These are phyloP conservation scores for Speoplatyrhinus poulsoni DNA, from an alignment of 2,113 vertebrate genomes.

Conservation along the genomic window DNA sequence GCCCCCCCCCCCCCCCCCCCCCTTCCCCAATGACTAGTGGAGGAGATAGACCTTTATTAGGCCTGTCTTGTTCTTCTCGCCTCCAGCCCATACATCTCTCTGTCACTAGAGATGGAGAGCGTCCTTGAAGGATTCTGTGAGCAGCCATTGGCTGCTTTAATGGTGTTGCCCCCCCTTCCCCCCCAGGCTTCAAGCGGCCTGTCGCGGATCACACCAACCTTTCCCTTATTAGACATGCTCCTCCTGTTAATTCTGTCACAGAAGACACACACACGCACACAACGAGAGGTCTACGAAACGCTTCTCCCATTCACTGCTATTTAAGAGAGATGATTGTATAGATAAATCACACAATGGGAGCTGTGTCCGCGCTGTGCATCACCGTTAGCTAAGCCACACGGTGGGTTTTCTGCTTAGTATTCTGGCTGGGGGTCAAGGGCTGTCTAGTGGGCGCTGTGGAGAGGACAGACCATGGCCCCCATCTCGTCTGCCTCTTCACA, in stretches of 20 bases:
- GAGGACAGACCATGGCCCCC: conserved; percentile 10
- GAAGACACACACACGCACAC: background rate
- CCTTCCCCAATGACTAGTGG: conserved; percentile 31
- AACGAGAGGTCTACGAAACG: conserved; percentile 29
- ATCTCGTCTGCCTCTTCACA: conserved; percentile 32
- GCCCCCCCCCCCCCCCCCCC: background rate
- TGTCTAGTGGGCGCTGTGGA: conserved; percentile 21
- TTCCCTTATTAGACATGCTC: conserved; percentile 30
- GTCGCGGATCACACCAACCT: conserved; percentile 54
- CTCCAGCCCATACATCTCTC: conserved; percentile 44
- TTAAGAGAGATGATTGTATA: background rate
- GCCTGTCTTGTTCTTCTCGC: conserved; percentile 51
- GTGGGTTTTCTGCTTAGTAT: conserved; percentile 45
- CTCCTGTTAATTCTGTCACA: conserved; percentile 37
- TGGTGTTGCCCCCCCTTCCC: conserved; percentile 21
- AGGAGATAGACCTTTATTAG: conserved; percentile 49
- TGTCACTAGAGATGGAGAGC: conserved; percentile 66
- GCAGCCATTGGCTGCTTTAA: conserved; percentile 53
- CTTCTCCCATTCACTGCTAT: conserved; percentile 9
- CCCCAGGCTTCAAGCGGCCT: conserved; percentile 41
- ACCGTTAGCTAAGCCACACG: background rate
- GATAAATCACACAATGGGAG: background rate
- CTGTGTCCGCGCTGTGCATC: background rate
- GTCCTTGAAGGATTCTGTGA: conserved; percentile 70
- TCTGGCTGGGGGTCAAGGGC: conserved; percentile 50